A percentile compares a stretch with the other conserved stretches of the same genome.
Conservation (phyloP, 2,888 invertebrate species). For the Miltochrista miniata region DNA sequence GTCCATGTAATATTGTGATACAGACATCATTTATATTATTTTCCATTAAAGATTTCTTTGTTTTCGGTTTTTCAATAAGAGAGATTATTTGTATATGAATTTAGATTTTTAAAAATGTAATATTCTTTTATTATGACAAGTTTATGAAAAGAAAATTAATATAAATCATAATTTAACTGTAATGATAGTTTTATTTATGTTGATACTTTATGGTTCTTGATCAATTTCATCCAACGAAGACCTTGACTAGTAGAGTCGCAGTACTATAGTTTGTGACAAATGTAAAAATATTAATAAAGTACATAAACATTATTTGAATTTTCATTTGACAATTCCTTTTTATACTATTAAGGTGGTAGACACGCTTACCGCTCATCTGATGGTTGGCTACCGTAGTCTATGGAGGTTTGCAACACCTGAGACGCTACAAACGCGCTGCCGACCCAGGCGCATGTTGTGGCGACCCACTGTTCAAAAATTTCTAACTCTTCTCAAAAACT, state of each 20-base stretch:
- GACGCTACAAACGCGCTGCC: too few relatives aligned
- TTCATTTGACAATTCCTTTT: conserved; percentile 4
- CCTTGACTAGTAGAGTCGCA: conserved; percentile 76
- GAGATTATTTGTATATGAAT: conserved; percentile 82
- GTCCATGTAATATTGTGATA: conserved; percentile 81
- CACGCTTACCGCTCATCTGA: too few relatives aligned
- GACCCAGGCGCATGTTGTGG: too few relatives aligned
- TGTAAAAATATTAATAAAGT: conserved; percentile 76
- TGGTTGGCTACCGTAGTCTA: too few relatives aligned
- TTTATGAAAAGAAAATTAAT: conserved; percentile 63
- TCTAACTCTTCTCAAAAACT: too few relatives aligned
- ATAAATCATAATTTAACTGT: conserved; percentile 67
- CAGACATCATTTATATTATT: conserved; percentile 65
- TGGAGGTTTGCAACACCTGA: too few relatives aligned
- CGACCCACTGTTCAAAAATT: too few relatives aligned
- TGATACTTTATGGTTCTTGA: conserved; percentile 67
- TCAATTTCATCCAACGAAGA: conserved; percentile 77
- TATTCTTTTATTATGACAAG: conserved; percentile 72
- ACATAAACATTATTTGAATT: conserved; percentile 56
- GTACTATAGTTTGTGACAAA: conserved; percentile 80
- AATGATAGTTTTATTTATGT: conserved; percentile 75
- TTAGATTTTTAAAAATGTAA: conserved; percentile 71
- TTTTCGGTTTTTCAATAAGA: conserved; percentile 73
- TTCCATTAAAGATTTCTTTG: conserved; percentile 75
- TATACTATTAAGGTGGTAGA: too few relatives aligned